These are phyloP conservation scores for Acanthosepion lycidas DNA, from an alignment of 2,888 invertebrate species.

Conservation along the genomic window DNA sequence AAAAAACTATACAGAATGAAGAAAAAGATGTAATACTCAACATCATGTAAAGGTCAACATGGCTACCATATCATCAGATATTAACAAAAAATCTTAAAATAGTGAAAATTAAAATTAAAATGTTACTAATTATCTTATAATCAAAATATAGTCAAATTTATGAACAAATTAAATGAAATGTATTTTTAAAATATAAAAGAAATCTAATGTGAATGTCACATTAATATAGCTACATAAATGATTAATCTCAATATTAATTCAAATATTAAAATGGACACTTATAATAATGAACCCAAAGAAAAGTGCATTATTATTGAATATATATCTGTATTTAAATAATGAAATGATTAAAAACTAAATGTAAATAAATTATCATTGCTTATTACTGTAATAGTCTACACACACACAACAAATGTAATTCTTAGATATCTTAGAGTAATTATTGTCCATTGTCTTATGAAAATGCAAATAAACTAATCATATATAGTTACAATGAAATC, in stretches of 20 bases:
- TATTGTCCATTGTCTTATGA: neutral
- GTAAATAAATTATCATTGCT: neutral
- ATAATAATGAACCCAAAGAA: neutral
- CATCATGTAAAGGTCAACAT: slow-evolving; percentile 2
- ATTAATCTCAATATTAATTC: neutral
- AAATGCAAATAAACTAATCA: neutral
- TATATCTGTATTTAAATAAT: neutral
- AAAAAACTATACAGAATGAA: neutral
- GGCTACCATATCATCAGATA: neutral
- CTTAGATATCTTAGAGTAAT: neutral
- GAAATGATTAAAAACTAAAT: too few relatives aligned
- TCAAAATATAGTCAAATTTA: too few relatives aligned
- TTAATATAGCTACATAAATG: neutral
- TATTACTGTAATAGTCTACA: neutral
- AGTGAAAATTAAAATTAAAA: neutral
- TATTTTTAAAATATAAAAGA: neutral
- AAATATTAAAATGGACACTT: neutral
- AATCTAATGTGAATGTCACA: neutral
- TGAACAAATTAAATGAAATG: neutral
- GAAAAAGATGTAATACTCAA: neutral
- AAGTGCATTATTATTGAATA: neutral
- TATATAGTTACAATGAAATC: neutral
- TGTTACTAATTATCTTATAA: neutral
- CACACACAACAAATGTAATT: neutral
- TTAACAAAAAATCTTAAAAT: neutral